Conservation (phyloP, 2,797 vertebrate genomes). For the Miopithecus talapoin region DNA sequence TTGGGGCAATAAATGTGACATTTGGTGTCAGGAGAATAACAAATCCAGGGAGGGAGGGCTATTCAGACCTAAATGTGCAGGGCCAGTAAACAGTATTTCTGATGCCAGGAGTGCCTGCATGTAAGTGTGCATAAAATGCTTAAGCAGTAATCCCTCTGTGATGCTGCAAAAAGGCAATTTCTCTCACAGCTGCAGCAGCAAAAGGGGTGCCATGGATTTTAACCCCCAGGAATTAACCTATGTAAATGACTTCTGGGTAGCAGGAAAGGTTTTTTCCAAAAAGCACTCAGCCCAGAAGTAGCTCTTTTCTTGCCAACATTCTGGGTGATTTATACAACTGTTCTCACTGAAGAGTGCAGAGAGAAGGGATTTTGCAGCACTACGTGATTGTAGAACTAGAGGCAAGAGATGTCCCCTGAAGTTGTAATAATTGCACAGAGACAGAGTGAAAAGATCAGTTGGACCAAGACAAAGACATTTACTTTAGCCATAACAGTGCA, state of each 20-base stretch:
- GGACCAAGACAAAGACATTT: constrained; percentile 3
- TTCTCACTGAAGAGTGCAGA: constrained; percentile 60
- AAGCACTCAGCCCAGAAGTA: constrained; percentile 71
- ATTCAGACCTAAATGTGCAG: constrained; percentile 51
- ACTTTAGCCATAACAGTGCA: neutral
- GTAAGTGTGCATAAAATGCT: constrained; percentile 60
- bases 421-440: constrained; percentile 42
- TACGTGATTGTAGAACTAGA: constrained; percentile 39
- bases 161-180: constrained; percentile 40
- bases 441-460: constrained; percentile 32
- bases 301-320: constrained; percentile 68
- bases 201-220: constrained; percentile 43
- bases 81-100: constrained; percentile 62
- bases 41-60: constrained; percentile 31
- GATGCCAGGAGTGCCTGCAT: constrained; percentile 34
- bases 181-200: constrained; percentile 20
- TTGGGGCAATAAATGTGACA: constrained; percentile 52
- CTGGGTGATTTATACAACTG: constrained; percentile 73
- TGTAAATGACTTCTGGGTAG: constrained; percentile 71
- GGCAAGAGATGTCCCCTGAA: constrained; percentile 52
- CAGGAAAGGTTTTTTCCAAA: constrained; percentile 18
- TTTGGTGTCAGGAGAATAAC: constrained; percentile 57
- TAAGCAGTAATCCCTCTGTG: constrained; percentile 7
- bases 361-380: constrained; percentile 68
- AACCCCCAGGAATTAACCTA: constrained; percentile 67